Base-by-base conservation (phyloP, 2,113 vertebrate genomes). In the Hiodon tergisus region DNA sequence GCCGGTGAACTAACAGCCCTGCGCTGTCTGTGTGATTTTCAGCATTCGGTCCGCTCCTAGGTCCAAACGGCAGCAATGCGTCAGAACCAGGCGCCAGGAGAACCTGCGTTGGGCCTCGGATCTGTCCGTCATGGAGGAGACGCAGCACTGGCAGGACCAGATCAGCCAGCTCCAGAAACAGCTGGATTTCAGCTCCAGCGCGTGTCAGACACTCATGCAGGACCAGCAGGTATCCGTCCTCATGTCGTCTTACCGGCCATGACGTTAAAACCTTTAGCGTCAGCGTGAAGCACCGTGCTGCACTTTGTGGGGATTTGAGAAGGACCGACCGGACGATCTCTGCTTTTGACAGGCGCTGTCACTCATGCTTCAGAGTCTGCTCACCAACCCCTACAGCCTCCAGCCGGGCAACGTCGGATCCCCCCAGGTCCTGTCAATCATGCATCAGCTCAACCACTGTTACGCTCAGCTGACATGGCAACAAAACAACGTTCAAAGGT, bases 391-490 rank as follows among this genome's bases (percentile, higher is more conserved):
- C 6, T 95, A 94, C 79, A 93, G 80, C 76, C 67, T 93, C 75
- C 80, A 96, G 83, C 92, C 96, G 0, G 94, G 88, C 87, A 98
- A 93, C 80, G 71, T 94, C 80, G 90, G 93, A 5, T 94, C 95
- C 31, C 93, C 95, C 3, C 96, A 98, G 85, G 90, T 97, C 53
- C 94, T 96, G 71, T 88, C 99, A 69, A 91, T 99, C 79, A 97
- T 98, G 96, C 95, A 99, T 84, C 97, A 99, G 5, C 86, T 99
- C 82, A 98, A 98, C 82, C 96, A 98, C 80, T 98, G 96, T 83
- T 98, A 96, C 70, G 91, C 93, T 47, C 97, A 99, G 3, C 86
- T 99, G 72, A 91, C 93, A 0, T 98, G 96, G 96, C 97, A 99
- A 76, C 97, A 99, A 83, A 99, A 90, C 87, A 97, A 99, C 0